Evolutionary conservation across 2,113 vertebrate species (phyloP), one percentile per base, ranked within the genome.

Genomic region (Cairina moschata): DNA sequence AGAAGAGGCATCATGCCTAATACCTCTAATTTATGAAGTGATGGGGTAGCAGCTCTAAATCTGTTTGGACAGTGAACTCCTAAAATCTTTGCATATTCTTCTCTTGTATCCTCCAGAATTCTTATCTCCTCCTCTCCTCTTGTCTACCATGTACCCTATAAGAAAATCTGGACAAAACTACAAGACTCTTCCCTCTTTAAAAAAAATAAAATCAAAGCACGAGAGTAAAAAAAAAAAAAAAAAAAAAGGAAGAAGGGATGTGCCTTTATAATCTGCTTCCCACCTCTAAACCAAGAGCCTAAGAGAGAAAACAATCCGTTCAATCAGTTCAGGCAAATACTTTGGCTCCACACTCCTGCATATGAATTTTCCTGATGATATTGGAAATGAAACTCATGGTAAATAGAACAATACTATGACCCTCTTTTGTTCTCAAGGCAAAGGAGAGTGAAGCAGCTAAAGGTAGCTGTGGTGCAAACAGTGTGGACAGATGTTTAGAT

Each of bases 101-200:
- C 58, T 14, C 11, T 88, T 65, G 26, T 20, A 38, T 52, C 15
- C 50, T 87, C 14, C 29, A 58, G 56, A 93, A 88, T 69, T 83
- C n/a, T 11, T 20, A 0, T 4, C 1, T 60, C 48, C 22, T 68
- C 5, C 28, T 42, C 22, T 55, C 13, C 66, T 5, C 3, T 26
- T 63, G 55, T 85, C 48, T 60, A 4, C 11, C 13, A 36, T 2
- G 11, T n/a, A 55, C 9, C 7, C 6, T 36, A 8, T 17, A 73
- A 52, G 7, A 74, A 72, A 80, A 66, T 36, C 20, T 80, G 44
- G 36, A 31, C 21, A 32, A 38, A 38, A 69, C 23, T 12, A 50
- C 22, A 20, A 46, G 44, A 46, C 17, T 46, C 40, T 40, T 44
- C 44, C 16, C 17, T 44, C 10, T 21, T 21, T 21, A 10, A 21